Conservation (phyloP, 2,888 invertebrate species). For the Acanthoscelides obtectus region DNA sequence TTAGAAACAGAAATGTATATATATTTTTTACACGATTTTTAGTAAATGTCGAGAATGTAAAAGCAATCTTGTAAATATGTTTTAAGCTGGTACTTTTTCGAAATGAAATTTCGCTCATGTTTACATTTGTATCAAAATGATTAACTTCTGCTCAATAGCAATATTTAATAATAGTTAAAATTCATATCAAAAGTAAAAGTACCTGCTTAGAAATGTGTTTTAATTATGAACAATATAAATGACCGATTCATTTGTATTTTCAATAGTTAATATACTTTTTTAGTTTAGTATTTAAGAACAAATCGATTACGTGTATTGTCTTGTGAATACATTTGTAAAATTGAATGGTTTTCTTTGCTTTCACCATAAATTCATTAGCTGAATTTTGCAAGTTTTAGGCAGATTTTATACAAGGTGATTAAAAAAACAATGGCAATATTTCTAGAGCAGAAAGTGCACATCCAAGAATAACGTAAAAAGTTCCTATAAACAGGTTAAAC, state of each 20-base stretch:
- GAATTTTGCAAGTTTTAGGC: too few species aligned
- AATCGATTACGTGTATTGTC: constrained; percentile 47
- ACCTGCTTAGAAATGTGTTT: constrained; percentile 35
- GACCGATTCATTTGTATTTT: constrained; percentile 37
- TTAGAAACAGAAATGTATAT: constrained; percentile 31
- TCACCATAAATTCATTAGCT: too few species aligned
- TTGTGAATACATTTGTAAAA: constrained; percentile 47
- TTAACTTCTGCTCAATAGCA: constrained; percentile 18
- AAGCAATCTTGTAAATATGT: constrained; percentile 40
- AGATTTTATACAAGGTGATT: too few species aligned
- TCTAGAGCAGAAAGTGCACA: too few species aligned
- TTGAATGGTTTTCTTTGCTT: constrained; percentile 22
- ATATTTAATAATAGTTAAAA: constrained; percentile 26
- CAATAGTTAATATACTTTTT: constrained; percentile 43
- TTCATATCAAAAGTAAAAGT: constrained; percentile 37
- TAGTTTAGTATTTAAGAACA: constrained; percentile 44
- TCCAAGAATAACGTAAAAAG: too few species aligned
- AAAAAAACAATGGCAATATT: too few species aligned
- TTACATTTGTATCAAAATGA: background rate
- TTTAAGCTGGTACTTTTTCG: constrained; percentile 34
- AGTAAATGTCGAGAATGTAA: constrained; percentile 30
- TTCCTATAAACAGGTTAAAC: too few species aligned
- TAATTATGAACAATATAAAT: constrained; percentile 25
- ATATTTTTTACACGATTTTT: constrained; percentile 36
- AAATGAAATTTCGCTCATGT: constrained; percentile 19